Evolutionary conservation across 1,140 invertebrate genomes (phyloP), one percentile per base, ranked within the genome.

Genomic region (Bombus difficillimus): DNA sequence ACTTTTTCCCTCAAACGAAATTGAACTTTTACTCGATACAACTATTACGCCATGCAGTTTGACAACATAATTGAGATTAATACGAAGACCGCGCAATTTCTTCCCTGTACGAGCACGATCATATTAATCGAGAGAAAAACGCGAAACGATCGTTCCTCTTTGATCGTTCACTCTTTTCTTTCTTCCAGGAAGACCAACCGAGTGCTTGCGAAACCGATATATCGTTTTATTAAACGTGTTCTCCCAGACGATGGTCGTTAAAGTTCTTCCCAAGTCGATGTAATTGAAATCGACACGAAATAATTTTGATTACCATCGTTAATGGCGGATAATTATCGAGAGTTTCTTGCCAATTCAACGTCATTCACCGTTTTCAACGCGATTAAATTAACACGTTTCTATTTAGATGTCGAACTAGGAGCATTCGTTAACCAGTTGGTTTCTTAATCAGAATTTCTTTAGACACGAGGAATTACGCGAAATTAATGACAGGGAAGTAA

Each of bases 31-130:
- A 13, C 47, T 12, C 39, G 25, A 53, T 32, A 32, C 47, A 57
- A 76, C 15, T 57, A 57, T 53, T 73, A 73, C 71, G 39, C 13
- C 37, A 73, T 22, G 39, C 71, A 13, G 22, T 34, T 75, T 75
- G 74, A 57, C 74, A 76, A 9, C 34, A 5, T 76, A 76, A 76
- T 76, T 76, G 74, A 57, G 74, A 76, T 57, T 57, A 76, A 76
- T 76, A 76, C 47, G 47, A 53, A 25, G 47, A 37, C 8, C 47
- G 34, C 37, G 22, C 12, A 34, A 57, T 75, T 75, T 57, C 25
- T 74, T 74, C 28, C 47, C 47, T 34, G 41, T 28, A 39, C 64
- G 32, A 34, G 43, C 10, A 15, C 69, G 69, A 41, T 53, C 25
- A 13, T 53, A 28, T 75, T 34, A 37, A 75, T 53, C 72, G 72